A percentile compares a stretch with the other conserved stretches of the same genome.
These are phyloP conservation scores for Brienomyrus longianalis DNA, from an alignment of 2,113 vertebrate genomes.

Conservation along the genomic window DNA sequence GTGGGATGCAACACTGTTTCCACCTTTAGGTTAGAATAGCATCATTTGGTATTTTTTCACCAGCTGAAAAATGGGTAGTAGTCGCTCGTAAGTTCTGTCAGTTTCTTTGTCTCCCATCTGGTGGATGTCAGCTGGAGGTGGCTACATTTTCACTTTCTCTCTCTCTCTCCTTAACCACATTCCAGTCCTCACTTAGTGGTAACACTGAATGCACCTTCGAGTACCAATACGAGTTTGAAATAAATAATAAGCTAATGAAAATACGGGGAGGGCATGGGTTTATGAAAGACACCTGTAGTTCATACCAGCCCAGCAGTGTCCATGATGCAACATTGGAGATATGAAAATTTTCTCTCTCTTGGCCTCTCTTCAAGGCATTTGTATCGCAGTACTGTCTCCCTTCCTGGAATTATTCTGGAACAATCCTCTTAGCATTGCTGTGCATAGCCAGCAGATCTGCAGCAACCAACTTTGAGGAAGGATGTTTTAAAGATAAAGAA, in stretches of 20 bases:
- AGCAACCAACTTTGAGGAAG: not conserved
- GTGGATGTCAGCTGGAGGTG: conserved; percentile 35
- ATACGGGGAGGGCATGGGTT: conserved; percentile 29
- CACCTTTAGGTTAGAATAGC: not conserved
- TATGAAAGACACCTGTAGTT: conserved; percentile 29
- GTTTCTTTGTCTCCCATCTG: conserved; percentile 10
- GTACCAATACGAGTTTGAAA: conserved; percentile 50
- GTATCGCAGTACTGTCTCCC: conserved; percentile 12
- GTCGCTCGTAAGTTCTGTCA: not conserved
- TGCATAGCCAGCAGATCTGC: conserved; percentile 11
- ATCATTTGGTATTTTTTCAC: not conserved
- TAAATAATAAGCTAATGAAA: conserved; percentile 43
- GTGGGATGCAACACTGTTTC: not conserved
- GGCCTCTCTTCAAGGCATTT: not conserved
- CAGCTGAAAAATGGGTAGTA: not conserved
- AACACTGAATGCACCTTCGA: conserved; percentile 25
- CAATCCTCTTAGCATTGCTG: conserved; percentile 11
- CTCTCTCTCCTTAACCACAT: not conserved
- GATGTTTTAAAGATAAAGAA: conserved; percentile 7
- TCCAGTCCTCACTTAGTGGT: conserved; percentile 24
- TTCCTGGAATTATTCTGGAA: conserved; percentile 18
- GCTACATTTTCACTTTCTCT: conserved; percentile 39
- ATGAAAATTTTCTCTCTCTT: not conserved
- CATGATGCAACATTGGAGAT: not conserved
- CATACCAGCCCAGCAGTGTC: conserved; percentile 26